phyloP scores from a whole-genome alignment of 2,888 invertebrate species.

The Loripinus fragilis region DNA sequence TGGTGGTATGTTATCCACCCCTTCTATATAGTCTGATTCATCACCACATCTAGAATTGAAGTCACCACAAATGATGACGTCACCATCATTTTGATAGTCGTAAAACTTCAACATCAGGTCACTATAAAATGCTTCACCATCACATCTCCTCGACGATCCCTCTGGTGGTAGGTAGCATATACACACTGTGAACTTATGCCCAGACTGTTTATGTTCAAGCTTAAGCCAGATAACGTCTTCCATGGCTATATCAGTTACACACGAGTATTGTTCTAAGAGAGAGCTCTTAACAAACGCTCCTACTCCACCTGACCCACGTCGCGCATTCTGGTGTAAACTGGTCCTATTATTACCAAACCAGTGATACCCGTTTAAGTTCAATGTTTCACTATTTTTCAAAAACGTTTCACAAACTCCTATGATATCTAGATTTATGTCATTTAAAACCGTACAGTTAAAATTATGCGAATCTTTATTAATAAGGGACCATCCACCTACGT shows the following conservation, averaged over 20 bases:
- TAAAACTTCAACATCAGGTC: neutral
- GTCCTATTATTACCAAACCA: slow-evolving; percentile 15
- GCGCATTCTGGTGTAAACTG: neutral
- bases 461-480: neutral
- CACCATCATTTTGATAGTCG: neutral
- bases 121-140: neutral
- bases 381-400: neutral
- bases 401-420: slow-evolving; percentile 10
- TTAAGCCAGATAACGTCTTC: slow-evolving; percentile 19
- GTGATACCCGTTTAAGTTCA: neutral
- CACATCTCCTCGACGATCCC: neutral
- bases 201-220: neutral
- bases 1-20: neutral
- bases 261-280: neutral
- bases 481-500: slow-evolving; percentile 21
- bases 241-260: neutral
- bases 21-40: neutral
- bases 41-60: neutral
- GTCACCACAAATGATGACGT: neutral
- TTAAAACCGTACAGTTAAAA: neutral
- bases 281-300: neutral
- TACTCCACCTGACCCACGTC: slow-evolving; percentile 7
- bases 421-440: neutral
- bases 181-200: neutral
- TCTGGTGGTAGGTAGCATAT: slow-evolving; percentile 13